Percentiles rank a stretch among this genome's conserved stretches.
Conservation (phyloP, 2,113 vertebrate species). For the Otocyon megalotis region DNA sequence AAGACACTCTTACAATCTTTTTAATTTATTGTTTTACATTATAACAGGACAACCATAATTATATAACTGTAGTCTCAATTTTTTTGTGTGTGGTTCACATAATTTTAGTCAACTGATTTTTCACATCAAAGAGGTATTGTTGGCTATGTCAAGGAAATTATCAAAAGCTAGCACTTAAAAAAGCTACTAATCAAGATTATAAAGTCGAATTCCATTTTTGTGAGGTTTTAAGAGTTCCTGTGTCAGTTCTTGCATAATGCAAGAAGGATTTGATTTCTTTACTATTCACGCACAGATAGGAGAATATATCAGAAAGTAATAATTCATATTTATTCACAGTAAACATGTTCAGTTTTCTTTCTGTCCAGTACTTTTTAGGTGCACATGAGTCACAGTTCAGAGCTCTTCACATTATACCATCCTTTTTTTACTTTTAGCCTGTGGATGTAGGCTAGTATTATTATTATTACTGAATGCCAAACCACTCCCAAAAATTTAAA, state of each 20-base stretch:
- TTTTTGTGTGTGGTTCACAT: conserved; percentile 50
- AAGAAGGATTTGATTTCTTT: conserved; percentile 26
- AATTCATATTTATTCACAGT: neutral
- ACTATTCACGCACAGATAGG: neutral
- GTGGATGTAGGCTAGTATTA: neutral
- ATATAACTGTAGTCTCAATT: conserved; percentile 56
- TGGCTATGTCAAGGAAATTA: conserved; percentile 67
- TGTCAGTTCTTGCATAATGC: neutral
- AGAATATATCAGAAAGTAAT: neutral
- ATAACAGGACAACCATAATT: conserved; percentile 74
- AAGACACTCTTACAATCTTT: conserved; percentile 69
- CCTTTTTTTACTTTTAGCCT: neutral
- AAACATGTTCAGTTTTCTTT: neutral
- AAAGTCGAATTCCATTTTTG: neutral
- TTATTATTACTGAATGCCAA: neutral
- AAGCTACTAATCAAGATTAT: conserved; percentile 41
- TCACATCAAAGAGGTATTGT: conserved; percentile 59
- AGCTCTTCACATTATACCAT: neutral
- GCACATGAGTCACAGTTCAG: neutral
- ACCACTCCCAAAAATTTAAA: neutral
- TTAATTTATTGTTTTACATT: conserved; percentile 67
- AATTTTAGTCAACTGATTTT: conserved; percentile 65
- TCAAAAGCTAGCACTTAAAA: conserved; percentile 16
- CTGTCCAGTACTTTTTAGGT: neutral
- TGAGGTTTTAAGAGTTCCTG: neutral